Percentiles rank a stretch among this genome's conserved stretches.
Conservation (phyloP, 2,888 invertebrate genomes). For the Chrysolina americana region DNA sequence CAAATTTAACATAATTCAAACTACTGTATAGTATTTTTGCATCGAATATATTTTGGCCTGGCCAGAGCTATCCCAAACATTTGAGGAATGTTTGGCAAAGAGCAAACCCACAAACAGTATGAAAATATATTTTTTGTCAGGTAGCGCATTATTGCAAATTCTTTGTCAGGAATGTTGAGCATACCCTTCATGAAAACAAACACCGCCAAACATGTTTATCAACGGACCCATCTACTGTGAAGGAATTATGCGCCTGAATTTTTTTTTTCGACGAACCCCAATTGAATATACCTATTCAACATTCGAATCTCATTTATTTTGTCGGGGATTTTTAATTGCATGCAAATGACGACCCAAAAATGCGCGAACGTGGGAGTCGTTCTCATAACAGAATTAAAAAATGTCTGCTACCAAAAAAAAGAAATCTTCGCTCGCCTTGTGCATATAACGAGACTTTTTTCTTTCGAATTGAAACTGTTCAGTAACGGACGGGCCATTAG, state of each 20-base stretch:
- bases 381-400: slow-evolving; percentile 1
- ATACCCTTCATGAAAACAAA: neutral
- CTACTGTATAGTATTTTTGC: too few species aligned
- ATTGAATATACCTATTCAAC: slow-evolving; percentile 1
- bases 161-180: too few species aligned
- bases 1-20: too few species aligned
- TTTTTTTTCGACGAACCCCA: neutral
- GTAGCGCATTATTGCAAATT: too few species aligned
- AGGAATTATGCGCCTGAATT: neutral
- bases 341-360: slow-evolving; percentile 25
- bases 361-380: slow-evolving; percentile 8
- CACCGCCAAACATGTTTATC: neutral
- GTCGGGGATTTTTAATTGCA: slow-evolving; percentile 21
- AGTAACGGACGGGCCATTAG: slow-evolving; percentile 11
- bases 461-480: slow-evolving; percentile 19
- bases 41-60: too few species aligned
- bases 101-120: too few species aligned
- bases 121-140: too few species aligned
- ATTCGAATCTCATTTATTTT: slow-evolving; percentile 4
- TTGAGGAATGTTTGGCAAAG: too few species aligned
- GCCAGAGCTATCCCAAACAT: too few species aligned
- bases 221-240: neutral
- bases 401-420: slow-evolving; percentile 20
- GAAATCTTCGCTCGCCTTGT: slow-evolving; percentile 13
- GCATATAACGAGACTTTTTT: slow-evolving; percentile 19